Evolutionary conservation across 2,888 invertebrate species (phyloP), one percentile per base, ranked within the genome.

Genomic region (Ectemnius continuus): DNA sequence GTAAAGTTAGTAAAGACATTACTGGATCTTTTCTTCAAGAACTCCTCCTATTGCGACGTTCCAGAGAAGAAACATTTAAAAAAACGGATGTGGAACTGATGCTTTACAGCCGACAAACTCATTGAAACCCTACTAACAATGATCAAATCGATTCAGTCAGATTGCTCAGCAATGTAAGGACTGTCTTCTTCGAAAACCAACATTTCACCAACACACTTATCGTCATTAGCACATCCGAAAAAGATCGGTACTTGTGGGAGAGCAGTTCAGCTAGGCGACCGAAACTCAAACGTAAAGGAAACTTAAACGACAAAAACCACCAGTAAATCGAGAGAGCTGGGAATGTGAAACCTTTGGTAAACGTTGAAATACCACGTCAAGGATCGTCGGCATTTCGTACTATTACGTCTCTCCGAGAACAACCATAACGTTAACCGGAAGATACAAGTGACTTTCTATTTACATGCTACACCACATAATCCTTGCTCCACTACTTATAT

Each of bases 341-440:
- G 71, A 75, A 67, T 66, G 78, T 83, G 83, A 83, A 83, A 83
- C 83, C 75, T 83, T 83, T 83, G 83, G 83, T 70, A 70, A 68
- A 82, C 70, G 56, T 73, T 71, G 56, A 60, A 77, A 73, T 73
- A 71, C 71, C 61, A 20, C 28, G 36, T 36, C 36, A 36, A 36
- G 61, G 67, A 67, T 75, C 79, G 72, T 75, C 71, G 69, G 79
- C 73, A 57, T 64, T 73, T 75, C 61, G 62, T 79, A 75, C 78
- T 76, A 74, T 80, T 73, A 75, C 76, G 78, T 78, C n/a, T 76
- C 60, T 70, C 69, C 61, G 61, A 76, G 70, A 67, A 70, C 61
- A 68, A 57, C 62, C 78, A 74, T 56, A 76, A 59, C 71, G 67
- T 78, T 68, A 76, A 72, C 68, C 57, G 75, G 75, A 81, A 74